Evolutionary conservation across 2,797 vertebrate species (phyloP).

Genomic region (Loris lydekkerianus): DNA sequence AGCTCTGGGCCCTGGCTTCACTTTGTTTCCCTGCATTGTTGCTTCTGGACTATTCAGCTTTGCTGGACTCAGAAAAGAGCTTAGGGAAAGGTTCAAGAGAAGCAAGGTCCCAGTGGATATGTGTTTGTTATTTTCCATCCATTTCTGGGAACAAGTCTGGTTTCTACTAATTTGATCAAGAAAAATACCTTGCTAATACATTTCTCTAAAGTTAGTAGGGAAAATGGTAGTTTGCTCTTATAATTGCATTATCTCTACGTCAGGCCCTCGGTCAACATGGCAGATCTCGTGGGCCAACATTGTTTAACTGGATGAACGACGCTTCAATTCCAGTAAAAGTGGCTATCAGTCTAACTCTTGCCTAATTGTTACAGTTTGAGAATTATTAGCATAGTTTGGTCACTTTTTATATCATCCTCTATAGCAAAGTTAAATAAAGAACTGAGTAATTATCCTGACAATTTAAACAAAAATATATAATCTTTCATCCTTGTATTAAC

Average conservation of each 20-base stretch:
- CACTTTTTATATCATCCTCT: conserved; percentile 62
- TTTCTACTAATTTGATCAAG: conserved; percentile 74
- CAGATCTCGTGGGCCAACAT: background rate
- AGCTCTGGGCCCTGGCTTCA: background rate
- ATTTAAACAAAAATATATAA: conserved; percentile 73
- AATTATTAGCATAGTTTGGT: conserved; percentile 61
- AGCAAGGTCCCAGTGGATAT: background rate
- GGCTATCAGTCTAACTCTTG: background rate
- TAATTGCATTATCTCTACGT: conserved; percentile 64
- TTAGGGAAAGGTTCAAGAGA: conserved; percentile 15
- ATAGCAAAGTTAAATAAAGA: conserved; percentile 58
- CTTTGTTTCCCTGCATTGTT: background rate
- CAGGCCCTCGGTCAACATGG: background rate
- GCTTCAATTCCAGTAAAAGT: background rate
- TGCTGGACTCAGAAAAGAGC: background rate
- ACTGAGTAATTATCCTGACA: conserved; percentile 62
- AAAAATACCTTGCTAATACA: conserved; percentile 64
- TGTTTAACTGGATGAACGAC: background rate
- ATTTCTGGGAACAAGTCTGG: conserved; percentile 63
- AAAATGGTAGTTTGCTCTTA: conserved; percentile 47
- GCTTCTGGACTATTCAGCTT: conserved; percentile 18
- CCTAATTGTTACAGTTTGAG: background rate
- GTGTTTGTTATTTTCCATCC: conserved; percentile 66
- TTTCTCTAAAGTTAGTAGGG: conserved; percentile 63
- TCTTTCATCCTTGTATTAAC: conserved; percentile 72